Evolutionary conservation across 2,113 vertebrate genomes (phyloP).

Genomic region (Coryphaenoides rupestris): DNA sequence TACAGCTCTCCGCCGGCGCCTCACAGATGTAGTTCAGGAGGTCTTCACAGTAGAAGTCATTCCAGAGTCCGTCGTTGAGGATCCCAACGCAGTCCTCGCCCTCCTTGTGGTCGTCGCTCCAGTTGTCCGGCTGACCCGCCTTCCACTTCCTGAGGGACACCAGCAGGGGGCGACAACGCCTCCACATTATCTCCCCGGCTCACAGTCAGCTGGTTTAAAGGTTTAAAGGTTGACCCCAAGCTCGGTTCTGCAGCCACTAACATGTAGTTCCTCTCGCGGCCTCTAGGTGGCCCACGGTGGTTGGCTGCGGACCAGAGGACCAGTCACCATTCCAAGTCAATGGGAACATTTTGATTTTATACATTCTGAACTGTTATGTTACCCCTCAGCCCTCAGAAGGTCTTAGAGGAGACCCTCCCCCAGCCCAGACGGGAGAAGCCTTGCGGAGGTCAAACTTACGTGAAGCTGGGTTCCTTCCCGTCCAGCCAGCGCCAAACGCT

Average conservation of each 20-base stretch:
- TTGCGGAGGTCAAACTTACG: conserved; percentile 69
- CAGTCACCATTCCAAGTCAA: no score
- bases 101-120: conserved; percentile 76
- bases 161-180: conserved; percentile 62
- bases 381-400: no score
- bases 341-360: no score
- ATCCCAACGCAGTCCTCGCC: conserved; percentile 90
- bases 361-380: no score
- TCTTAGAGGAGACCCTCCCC: no score
- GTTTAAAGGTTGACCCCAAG: no score
- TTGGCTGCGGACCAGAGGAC: no score
- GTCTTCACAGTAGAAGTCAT: conserved; percentile 91
- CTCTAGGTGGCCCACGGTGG: no score
- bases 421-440: not conserved
- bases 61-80: conserved; percentile 85
- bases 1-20: conserved; percentile 74
- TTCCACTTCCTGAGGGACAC: conserved; percentile 86
- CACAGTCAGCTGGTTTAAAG: no score
- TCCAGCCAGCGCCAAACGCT: conserved; percentile 90
- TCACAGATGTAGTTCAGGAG: conserved; percentile 89
- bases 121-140: conserved; percentile 90
- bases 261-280: no score
- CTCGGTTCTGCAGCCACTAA: no score
- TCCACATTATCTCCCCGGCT: conserved; percentile 1
- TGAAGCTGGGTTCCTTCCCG: conserved; percentile 79